Evolutionary conservation across 2,888 invertebrate genomes (phyloP), one percentile per base, ranked within the genome.

Genomic region (Ferdinandea cuprea): DNA sequence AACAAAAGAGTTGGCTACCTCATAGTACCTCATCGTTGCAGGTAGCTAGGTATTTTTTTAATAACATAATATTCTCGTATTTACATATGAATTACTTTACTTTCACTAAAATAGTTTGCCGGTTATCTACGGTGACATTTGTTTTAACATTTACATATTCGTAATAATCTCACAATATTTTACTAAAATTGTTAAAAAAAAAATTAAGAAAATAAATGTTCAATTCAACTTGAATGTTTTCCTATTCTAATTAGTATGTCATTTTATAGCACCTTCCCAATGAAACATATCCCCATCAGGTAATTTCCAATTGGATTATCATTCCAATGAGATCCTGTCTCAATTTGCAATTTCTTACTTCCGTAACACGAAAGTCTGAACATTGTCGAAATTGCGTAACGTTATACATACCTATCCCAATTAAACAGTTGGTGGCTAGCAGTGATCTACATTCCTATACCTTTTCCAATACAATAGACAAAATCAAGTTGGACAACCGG

Each of bases 401-500:
- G 63, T 44, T 8, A 17, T n/a, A 28, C 15, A 17, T 35, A 28
- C 37, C 58, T 37, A 46, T 40, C 19, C 7, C 42, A 54, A 30
- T 15, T 13, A 54, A 54, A 35, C 50, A 28, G 6, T 13, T 9
- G 13, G 9, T 8, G 5, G 35, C 17, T 30, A 44, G 42, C 42
- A 44, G 37, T 21, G 35, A 3, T 44, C 54, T 19, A 11, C 30
- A 35, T 44, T 52, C 19, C 40, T 42, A 17, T 42, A 32, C 4
- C 0, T 7, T 19, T 28, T 13, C 52, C 19, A 54, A 21, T 54
- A 54, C 37, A 63, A 63, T 63, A 63, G 63, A 30, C 58, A 17
- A 48, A 74, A 58, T 74, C 65, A 65, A 74, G 74, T 74, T 63
- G 63, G 72, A 73, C 54, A 63, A 73, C 44, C 28, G 40, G 63